Percentiles rank a stretch among this genome's conserved stretches.
These are phyloP conservation scores for Coracias cyanogaster DNA, from an alignment of 2,797 vertebrate species.

Conservation along the genomic window DNA sequence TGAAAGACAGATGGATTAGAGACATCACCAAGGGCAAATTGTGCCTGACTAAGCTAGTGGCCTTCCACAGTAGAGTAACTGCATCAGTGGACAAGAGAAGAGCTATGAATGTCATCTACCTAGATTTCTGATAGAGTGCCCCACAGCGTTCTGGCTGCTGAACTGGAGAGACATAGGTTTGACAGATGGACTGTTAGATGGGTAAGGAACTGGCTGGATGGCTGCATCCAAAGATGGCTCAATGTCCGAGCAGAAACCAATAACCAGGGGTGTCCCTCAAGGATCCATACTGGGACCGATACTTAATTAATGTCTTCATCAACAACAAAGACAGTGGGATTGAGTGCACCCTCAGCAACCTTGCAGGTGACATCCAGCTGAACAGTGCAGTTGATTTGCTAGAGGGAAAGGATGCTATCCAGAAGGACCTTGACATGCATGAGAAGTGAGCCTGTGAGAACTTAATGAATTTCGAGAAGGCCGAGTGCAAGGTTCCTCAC, in stretches of 20 bases:
- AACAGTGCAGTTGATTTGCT: not conserved
- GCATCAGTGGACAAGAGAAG: not conserved
- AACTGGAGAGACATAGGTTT: too few relatives aligned
- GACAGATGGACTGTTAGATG: too few relatives aligned
- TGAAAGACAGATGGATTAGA: not conserved
- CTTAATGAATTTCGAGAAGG: not conserved
- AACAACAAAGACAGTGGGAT: accelerated
- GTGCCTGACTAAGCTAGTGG: not conserved
- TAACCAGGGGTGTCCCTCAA: not conserved
- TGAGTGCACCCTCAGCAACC: not conserved
- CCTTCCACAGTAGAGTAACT: not conserved
- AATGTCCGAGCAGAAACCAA: not conserved
- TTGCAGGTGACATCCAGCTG: not conserved
- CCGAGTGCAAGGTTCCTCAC: too few relatives aligned
- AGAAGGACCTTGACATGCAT: not conserved
- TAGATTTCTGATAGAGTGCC: too few relatives aligned
- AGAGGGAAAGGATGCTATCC: not conserved
- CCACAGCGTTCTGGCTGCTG: too few relatives aligned
- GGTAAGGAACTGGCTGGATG: too few relatives aligned
- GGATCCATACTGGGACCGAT: not conserved
- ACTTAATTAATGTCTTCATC: not conserved
- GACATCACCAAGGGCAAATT: not conserved
- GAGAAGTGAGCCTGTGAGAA: accelerated
- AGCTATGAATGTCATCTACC: too few relatives aligned
- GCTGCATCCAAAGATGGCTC: not conserved